A percentile compares a stretch with the other conserved stretches of the same genome.
Conservation (phyloP, 2,113 vertebrate genomes). For the Protobothrops flavoviridis region DNA sequence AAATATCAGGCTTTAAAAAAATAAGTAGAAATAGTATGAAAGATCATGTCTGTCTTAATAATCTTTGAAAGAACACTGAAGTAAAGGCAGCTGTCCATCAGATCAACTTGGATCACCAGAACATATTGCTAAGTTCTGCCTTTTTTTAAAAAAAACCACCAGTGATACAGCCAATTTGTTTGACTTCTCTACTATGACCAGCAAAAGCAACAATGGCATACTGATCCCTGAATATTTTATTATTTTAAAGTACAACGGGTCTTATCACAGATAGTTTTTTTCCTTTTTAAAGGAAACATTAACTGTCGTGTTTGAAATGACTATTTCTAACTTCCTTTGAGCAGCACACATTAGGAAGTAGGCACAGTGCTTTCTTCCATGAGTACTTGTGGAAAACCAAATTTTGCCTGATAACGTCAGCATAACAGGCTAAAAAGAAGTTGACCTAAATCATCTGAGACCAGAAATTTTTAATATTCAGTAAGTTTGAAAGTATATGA, state of each 20-base stretch:
- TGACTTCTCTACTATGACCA: slow-evolving; percentile 29
- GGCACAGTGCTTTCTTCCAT: neutral
- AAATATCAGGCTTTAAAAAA: slow-evolving; percentile 30
- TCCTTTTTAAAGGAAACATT: neutral
- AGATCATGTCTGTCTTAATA: neutral
- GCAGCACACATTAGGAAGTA: neutral
- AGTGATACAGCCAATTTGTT: neutral
- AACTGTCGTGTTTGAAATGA: neutral
- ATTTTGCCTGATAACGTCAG: neutral
- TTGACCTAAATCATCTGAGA: neutral
- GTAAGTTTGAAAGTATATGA: neutral
- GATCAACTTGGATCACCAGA: neutral
- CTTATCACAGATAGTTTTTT: neutral
- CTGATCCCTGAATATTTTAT: neutral
- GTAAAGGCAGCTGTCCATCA: neutral
- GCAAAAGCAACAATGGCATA: slow-evolving; percentile 23
- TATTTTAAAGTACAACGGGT: neutral
- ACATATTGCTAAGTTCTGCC: slow-evolving; percentile 11
- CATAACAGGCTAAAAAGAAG: neutral
- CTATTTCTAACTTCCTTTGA: neutral
- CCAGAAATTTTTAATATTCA: neutral
- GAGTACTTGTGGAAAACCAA: neutral
- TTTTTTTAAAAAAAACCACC: neutral
- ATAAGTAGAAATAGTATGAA: slow-evolving; percentile 20
- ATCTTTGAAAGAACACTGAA: neutral